A percentile compares a stretch with the other conserved stretches of the same genome.
These are phyloP conservation scores for Yoshiicerus persimilis DNA, from an alignment of 1,140 invertebrate genomes.

Conservation along the genomic window DNA sequence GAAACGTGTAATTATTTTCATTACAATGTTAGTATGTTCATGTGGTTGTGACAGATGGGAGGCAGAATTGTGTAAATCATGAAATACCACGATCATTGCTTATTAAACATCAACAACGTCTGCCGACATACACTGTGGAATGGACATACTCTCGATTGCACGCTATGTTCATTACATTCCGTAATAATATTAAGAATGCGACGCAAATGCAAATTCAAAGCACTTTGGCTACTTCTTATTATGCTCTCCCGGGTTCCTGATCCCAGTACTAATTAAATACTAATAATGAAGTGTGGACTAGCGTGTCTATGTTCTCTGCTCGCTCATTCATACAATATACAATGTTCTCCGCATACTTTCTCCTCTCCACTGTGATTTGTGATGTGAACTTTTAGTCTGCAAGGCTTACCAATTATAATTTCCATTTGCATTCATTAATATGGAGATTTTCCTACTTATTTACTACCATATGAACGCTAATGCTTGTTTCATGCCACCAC, in stretches of 20 bases:
- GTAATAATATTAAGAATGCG: not conserved
- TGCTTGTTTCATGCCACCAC: not conserved
- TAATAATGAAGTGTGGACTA: not conserved
- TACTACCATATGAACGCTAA: too few species aligned
- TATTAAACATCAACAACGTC: constrained; percentile 3
- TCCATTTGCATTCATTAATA: not conserved
- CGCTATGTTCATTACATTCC: not conserved
- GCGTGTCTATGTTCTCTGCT: not conserved
- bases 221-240: not conserved
- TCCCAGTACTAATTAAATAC: not conserved
- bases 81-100: not conserved
- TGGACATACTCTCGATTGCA: too few species aligned
- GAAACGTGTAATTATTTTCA: not conserved
- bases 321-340: not conserved
- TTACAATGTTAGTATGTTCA: not conserved
- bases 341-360: not conserved
- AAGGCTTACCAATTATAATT: not conserved
- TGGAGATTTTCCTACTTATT: not conserved
- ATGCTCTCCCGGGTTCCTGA: not conserved
- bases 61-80: not conserved
- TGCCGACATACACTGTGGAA: not conserved
- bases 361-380: too few species aligned
- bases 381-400: too few species aligned
- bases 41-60: not conserved
- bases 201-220: not conserved